Conservation (phyloP, 1,140 invertebrate species). For the Drosophila kikkawai region DNA sequence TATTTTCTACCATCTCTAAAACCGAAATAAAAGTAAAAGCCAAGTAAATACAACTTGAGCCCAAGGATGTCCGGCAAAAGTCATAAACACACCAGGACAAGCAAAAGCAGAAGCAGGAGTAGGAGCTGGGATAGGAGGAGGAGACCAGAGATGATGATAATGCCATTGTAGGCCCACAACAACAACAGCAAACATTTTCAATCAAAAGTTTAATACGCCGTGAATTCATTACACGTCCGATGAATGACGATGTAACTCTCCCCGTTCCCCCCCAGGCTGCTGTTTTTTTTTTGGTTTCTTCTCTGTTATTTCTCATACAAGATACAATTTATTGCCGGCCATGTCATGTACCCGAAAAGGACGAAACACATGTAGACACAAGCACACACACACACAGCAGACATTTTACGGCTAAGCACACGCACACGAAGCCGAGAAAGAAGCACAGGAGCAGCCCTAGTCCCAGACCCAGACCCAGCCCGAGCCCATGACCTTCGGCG, state of each 20-base stretch:
- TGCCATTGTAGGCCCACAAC: conserved; percentile 23
- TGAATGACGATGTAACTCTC: conserved; percentile 45
- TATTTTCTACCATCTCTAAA: neutral
- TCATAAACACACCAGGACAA: conserved; percentile 29
- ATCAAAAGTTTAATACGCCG: conserved; percentile 72
- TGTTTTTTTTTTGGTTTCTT: conserved; percentile 72
- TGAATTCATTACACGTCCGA: conserved; percentile 65
- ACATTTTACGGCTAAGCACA: conserved; percentile 57
- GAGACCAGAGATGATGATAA: conserved; percentile 30
- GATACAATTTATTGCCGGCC: conserved; percentile 81
- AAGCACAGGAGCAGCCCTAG: neutral
- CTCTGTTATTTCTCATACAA: conserved; percentile 58
- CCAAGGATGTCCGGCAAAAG: conserved; percentile 34
- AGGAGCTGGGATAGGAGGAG: neutral
- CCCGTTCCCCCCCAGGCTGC: conserved; percentile 27
- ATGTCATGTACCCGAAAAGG: conserved; percentile 55
- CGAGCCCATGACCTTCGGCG: conserved; percentile 70
- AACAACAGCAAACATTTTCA: conserved; percentile 52
- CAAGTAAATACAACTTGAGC: conserved; percentile 25
- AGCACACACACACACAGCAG: conserved; percentile 26
- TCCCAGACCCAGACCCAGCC: neutral
- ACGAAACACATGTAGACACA: conserved; percentile 56
- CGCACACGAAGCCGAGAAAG: conserved; percentile 11
- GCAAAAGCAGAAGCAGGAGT: neutral
- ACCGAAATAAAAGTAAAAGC: conserved; percentile 5